Percentiles rank a stretch among this genome's conserved stretches.
Evolutionary conservation across 2,113 vertebrate species (phyloP).

Genomic region (Oxyruncus cristatus): DNA sequence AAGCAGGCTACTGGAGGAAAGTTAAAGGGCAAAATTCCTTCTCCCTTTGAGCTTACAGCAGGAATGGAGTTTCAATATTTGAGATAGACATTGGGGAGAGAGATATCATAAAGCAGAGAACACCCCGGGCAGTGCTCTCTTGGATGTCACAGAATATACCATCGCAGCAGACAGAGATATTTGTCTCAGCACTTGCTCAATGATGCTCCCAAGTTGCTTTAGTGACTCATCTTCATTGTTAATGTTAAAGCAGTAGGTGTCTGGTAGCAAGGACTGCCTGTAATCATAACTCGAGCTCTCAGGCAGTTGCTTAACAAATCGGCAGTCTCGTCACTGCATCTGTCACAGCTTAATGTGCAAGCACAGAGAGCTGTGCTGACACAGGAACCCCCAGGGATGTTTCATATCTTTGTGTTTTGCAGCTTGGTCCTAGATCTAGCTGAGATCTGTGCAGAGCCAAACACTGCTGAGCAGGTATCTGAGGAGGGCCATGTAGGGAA

Average conservation of each 20-base stretch:
- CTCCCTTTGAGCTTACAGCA: not conserved
- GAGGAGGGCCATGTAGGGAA: not conserved
- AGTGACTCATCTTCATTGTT: conserved; percentile 3
- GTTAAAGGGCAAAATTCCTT: not conserved
- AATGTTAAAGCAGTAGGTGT: not conserved
- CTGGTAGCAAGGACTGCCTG: not conserved
- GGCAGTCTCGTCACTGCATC: not conserved
- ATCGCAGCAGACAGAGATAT: not conserved
- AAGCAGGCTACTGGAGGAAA: not conserved
- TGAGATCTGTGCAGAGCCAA: not conserved
- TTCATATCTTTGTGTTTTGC: not conserved
- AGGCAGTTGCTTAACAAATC: not conserved
- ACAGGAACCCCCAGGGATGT: not conserved
- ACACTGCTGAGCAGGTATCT: not conserved
- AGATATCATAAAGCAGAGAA: not conserved
- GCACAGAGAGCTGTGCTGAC: not conserved
- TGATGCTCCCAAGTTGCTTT: not conserved
- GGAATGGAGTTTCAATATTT: not conserved
- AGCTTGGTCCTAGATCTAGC: not conserved
- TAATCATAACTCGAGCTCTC: not conserved
- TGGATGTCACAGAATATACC: not conserved
- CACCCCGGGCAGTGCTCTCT: not conserved
- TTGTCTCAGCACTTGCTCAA: not conserved
- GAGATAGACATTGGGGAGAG: not conserved
- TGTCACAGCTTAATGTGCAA: not conserved